Percentiles rank a stretch among this genome's conserved stretches.
Conservation (phyloP, 2,113 vertebrate genomes). For the Halcyon senegalensis region DNA sequence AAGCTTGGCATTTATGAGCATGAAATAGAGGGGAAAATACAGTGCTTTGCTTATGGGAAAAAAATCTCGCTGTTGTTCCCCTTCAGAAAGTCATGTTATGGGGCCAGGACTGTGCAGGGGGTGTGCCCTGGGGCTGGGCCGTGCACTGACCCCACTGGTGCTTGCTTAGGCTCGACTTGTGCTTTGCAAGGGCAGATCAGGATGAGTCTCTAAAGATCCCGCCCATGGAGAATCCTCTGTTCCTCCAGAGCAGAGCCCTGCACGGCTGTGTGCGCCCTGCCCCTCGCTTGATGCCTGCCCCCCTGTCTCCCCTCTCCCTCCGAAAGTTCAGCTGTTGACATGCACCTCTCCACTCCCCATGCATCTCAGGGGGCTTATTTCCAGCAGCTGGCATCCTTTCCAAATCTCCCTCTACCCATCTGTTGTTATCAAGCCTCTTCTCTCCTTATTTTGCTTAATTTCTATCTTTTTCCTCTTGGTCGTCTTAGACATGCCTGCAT, state of each 20-base stretch:
- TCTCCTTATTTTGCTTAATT: conserved; percentile 57
- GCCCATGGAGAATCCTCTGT: not conserved
- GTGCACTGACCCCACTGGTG: fast-evolving
- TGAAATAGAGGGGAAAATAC: not conserved
- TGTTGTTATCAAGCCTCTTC: conserved; percentile 40
- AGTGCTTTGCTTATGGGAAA: not conserved
- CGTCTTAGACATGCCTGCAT: not conserved
- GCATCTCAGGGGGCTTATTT: conserved; percentile 9
- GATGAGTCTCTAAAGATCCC: not conserved
- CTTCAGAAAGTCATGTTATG: fast-evolving
- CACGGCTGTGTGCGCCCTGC: fast-evolving
- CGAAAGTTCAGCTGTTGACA: not conserved
- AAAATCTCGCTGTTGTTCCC: not conserved
- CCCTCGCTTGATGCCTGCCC: fast-evolving
- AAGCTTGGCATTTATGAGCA: not conserved
- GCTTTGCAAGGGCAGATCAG: not conserved
- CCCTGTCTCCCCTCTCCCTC: not conserved
- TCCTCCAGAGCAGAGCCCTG: fast-evolving
- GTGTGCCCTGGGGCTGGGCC: not conserved
- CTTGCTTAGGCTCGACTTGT: not conserved
- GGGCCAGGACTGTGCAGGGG: not conserved
- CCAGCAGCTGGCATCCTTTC: conserved; percentile 57
- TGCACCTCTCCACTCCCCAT: not conserved
- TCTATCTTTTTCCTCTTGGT: conserved; percentile 19
- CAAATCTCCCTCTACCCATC: conserved; percentile 45